Conservation (phyloP, 2,888 invertebrate species). For the Noctua pronuba region DNA sequence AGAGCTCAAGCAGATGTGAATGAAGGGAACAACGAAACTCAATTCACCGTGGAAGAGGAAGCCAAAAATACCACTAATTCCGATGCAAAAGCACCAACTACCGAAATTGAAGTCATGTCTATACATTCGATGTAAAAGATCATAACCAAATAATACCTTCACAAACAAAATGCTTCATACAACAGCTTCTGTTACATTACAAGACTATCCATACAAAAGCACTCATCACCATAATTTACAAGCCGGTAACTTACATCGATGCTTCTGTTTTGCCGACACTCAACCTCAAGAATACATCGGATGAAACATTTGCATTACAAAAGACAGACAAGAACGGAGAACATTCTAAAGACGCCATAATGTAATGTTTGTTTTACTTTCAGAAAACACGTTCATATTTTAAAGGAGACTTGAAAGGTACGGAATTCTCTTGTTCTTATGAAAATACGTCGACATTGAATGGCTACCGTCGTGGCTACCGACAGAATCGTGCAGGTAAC, state of each 20-base stretch:
- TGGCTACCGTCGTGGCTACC: not conserved
- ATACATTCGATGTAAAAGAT: conserved; percentile 11
- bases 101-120: not conserved
- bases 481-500: conserved; percentile 19
- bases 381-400: conserved; percentile 45
- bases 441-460: conserved; percentile 11
- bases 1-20: not conserved
- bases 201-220: conserved; percentile 31
- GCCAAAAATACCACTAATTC: not conserved
- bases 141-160: conserved; percentile 2
- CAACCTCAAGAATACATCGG: conserved; percentile 48
- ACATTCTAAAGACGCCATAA: conserved; percentile 43
- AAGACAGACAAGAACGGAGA: conserved; percentile 24
- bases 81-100: not conserved
- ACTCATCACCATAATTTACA: conserved; percentile 49
- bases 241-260: conserved; percentile 37
- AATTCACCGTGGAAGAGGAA: not conserved
- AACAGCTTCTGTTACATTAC: conserved; percentile 33
- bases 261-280: conserved; percentile 49
- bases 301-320: conserved; percentile 62
- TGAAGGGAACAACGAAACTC: not conserved
- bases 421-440: conserved; percentile 4
- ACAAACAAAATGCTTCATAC: not conserved
- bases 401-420: conserved; percentile 33
- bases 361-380: conserved; percentile 59